Percentiles rank a stretch among this genome's conserved stretches.
phyloP scores from a whole-genome alignment of 2,888 invertebrate genomes.

The Chesias legatella region DNA sequence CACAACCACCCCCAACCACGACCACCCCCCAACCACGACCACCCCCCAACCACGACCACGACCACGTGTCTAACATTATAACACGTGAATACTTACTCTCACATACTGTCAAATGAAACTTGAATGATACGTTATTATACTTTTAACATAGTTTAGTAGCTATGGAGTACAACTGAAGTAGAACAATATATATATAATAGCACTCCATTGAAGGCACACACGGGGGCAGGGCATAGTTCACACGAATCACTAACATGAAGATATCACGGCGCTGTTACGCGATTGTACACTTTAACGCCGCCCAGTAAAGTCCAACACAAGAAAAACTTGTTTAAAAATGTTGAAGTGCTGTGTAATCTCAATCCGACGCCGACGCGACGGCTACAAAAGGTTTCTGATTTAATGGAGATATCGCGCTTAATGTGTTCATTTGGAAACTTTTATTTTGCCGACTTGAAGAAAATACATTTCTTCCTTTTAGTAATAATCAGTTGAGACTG shows the following conservation, averaged over 20 bases:
- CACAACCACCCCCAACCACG: too few relatives aligned
- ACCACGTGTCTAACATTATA: too few relatives aligned
- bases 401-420: conserved; percentile 11
- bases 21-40: too few relatives aligned
- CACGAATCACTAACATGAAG: conserved; percentile 14
- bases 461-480: too few relatives aligned
- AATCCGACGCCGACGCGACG: conserved; percentile 6
- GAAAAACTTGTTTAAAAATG: conserved; percentile 7
- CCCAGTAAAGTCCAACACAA: not conserved
- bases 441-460: conserved; percentile 5
- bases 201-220: conserved; percentile 7
- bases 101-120: too few relatives aligned
- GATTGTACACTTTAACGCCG: conserved; percentile 4
- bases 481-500: too few relatives aligned
- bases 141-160: conserved; percentile 2
- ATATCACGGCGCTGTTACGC: conserved; percentile 6
- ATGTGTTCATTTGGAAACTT: conserved; percentile 12
- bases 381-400: conserved; percentile 8
- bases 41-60: too few relatives aligned
- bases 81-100: too few relatives aligned
- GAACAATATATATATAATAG: conserved; percentile 2
- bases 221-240: conserved; percentile 6
- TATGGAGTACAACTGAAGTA: too few relatives aligned
- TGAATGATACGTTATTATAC: conserved; percentile 13
- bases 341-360: conserved; percentile 12